A percentile compares a stretch with the other conserved stretches of the same genome.
These are phyloP conservation scores for Stichopus chloronotus DNA, from an alignment of 35 echinoderm and acorn worm genomes.

Conservation along the genomic window DNA sequence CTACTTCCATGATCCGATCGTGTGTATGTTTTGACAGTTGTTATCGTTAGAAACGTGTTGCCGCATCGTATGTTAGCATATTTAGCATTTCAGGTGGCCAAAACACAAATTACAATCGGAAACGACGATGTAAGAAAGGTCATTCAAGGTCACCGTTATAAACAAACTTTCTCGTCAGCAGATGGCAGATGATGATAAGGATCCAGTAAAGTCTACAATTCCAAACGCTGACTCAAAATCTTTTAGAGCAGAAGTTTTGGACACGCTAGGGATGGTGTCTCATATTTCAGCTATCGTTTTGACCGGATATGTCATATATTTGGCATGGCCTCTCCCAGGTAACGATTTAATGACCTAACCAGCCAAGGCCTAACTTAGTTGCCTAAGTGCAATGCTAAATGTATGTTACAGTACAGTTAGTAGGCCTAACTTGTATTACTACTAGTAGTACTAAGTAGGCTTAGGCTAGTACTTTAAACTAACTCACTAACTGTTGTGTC, in stretches of 20 bases:
- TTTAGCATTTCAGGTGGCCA: no score
- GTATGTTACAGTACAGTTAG: no score
- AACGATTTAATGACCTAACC: not conserved
- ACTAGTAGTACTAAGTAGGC: no score
- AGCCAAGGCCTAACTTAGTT: not conserved
- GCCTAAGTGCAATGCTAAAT: not conserved
- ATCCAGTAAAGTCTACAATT: not conserved
- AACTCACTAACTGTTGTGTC: no score
- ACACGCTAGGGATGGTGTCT: conserved; percentile 35
- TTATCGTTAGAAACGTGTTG: no score
- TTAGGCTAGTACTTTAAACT: no score
- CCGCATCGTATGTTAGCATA: no score
- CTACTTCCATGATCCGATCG: no score
- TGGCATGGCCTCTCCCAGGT: conserved; percentile 36
- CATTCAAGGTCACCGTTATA: not conserved
- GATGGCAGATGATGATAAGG: conserved; percentile 38
- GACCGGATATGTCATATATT: conserved; percentile 40
- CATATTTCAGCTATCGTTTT: conserved; percentile 14
- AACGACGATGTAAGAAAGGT: no score
- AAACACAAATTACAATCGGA: no score
- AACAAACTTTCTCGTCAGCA: not conserved
- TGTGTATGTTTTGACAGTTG: no score
- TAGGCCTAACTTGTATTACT: no score
- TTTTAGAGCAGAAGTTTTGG: conserved; percentile 2
- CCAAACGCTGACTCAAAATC: conserved; percentile 13